These are phyloP conservation scores for Argyresthia goedartella DNA, from an alignment of 2,888 invertebrate genomes.

Conservation along the genomic window DNA sequence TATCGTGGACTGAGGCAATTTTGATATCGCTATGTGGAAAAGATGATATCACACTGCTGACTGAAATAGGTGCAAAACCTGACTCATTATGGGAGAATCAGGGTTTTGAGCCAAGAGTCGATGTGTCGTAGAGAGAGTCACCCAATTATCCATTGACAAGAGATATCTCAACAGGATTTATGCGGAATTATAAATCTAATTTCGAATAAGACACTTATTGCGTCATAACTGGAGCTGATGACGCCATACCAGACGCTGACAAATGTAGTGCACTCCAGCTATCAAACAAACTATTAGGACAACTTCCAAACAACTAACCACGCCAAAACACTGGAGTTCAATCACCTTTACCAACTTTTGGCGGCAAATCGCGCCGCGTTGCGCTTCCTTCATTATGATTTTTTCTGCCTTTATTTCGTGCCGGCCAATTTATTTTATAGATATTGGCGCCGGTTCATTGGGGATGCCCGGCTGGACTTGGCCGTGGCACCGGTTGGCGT, in stretches of 20 bases:
- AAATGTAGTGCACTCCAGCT: slow-evolving; percentile 14
- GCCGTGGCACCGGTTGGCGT: slow-evolving; percentile 67
- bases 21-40: slow-evolving; percentile 4
- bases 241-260: too few species aligned
- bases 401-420: slow-evolving; percentile 50
- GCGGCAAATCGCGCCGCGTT: slow-evolving; percentile 49
- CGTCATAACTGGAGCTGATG: background rate
- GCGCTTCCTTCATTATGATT: slow-evolving; percentile 64
- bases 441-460: slow-evolving; percentile 68
- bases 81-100: background rate
- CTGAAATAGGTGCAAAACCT: background rate
- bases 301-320: slow-evolving; percentile 45
- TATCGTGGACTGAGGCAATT: slow-evolving; percentile 22
- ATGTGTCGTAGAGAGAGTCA: background rate
- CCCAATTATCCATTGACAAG: background rate
- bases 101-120: background rate
- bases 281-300: slow-evolving; percentile 61
- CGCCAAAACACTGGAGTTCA: slow-evolving; percentile 67
- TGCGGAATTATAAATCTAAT: background rate
- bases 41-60: slow-evolving; percentile 7
- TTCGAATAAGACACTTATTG: background rate
- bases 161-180: background rate
- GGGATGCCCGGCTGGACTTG: slow-evolving; percentile 67
- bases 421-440: slow-evolving; percentile 68
- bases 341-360: slow-evolving; percentile 58